Base-by-base conservation (phyloP, 2,888 invertebrate genomes). In the Pseudococcus viburni region DNA sequence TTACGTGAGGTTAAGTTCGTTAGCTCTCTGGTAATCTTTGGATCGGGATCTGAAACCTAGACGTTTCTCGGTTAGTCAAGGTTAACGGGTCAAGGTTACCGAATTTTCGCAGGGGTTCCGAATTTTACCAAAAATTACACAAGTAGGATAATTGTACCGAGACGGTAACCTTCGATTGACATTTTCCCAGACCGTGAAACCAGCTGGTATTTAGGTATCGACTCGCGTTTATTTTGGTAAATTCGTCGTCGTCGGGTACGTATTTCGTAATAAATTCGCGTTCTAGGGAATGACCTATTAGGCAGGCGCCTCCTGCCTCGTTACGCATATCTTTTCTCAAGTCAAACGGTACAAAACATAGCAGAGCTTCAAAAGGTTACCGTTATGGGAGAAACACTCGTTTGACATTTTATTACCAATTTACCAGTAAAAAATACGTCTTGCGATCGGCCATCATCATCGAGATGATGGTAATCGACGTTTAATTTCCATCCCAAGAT, bases 151-250 rank as follows among this genome's bases (percentile, higher is more conserved):
- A 33, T 33, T 33, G 73, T 33, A 73, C 73, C 73, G 73, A 33
- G 17, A 73, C 73, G 73, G 33, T 33, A 33, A 73, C 73, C 73
- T 73, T 73, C 73, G 73, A 73, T 26, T 33, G 73, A 73, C 73
- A 73, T 73, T 73, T 73, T 73, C 17, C 73, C 42, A 42, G 5
- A 33, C 17, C 73, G 17, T 17, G 1, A 2, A 73, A 73, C 5
- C 73, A 73, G 73, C 33, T 73, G 73, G 73, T 73, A 73, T 73
- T 73, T 73, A 64, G 73, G 33, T 73, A 73, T 73, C 33, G 73
- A 73, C 73, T 73, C 73, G 55, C 55, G 59, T 17, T 4, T 42
- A 6, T n/a, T 59, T 59, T 59, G 59, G 59, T 59, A 6, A 59
- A 59, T 59, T 59, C 15, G n/a, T 68, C 68, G 68, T 68, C 68